Percentiles rank a stretch among this genome's conserved stretches.
These are phyloP conservation scores for Piscicola geometra DNA, from an alignment of 2,888 invertebrate species.

Conservation along the genomic window DNA sequence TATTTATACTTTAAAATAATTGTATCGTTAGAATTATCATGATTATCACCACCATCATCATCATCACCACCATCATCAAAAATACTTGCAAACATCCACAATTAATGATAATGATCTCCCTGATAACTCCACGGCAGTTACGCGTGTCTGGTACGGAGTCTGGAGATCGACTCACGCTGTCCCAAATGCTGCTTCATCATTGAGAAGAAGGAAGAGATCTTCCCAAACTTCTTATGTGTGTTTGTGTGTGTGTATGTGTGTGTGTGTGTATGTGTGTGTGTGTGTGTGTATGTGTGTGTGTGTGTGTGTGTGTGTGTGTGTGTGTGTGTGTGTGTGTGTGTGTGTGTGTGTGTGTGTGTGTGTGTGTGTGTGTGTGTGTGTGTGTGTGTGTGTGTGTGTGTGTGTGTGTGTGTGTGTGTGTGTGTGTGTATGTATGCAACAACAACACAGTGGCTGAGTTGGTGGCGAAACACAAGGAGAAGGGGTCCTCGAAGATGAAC, in stretches of 20 bases:
- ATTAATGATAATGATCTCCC: not conserved
- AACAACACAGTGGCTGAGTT: conserved; percentile 25
- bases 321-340: no score
- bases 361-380: no score
- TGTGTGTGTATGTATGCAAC: no score
- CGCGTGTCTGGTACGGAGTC: conserved; percentile 69
- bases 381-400: no score
- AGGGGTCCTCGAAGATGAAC: not conserved
- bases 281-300: no score
- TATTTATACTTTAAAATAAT: conserved; percentile 10
- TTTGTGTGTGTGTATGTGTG: conserved; percentile 36
- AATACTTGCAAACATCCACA: not conserved
- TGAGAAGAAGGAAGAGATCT: conserved; percentile 68
- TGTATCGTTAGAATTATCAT: no score
- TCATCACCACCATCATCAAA: not conserved
- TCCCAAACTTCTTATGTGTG: conserved; percentile 73
- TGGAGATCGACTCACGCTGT: conserved; percentile 68
- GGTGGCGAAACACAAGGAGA: conserved; percentile 19
- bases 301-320: no score
- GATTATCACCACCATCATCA: not conserved
- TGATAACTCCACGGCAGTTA: conserved; percentile 58
- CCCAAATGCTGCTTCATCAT: conserved; percentile 76
- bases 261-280: conserved; percentile 60
- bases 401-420: no score
- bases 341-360: no score